Conservation (phyloP, 2,888 invertebrate species). For the Anthrax anthrax region DNA sequence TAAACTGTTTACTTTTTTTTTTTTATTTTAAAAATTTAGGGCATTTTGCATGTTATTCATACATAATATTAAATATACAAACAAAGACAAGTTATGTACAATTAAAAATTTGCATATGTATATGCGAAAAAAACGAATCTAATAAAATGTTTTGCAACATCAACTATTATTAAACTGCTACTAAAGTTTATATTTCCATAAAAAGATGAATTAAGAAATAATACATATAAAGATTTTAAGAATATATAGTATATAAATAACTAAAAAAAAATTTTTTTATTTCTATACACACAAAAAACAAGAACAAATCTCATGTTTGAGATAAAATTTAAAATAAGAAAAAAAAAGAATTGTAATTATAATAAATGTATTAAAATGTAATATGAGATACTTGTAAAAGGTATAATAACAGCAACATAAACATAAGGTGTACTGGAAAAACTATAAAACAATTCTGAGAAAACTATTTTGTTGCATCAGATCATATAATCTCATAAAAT, state of each 20-base stretch:
- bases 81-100: no score
- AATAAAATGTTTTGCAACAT: background rate
- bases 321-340: background rate
- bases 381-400: background rate
- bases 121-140: background rate
- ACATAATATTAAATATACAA: no score
- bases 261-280: background rate
- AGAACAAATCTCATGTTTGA: background rate
- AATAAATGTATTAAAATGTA: background rate
- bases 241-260: background rate
- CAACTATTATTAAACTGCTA: background rate
- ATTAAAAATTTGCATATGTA: no score
- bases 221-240: background rate
- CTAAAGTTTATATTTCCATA: background rate
- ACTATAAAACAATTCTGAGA: conserved; percentile 1
- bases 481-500: background rate
- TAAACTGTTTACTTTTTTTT: no score
- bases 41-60: no score
- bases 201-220: background rate
- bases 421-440: background rate
- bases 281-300: background rate
- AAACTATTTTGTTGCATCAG: conserved; percentile 1
- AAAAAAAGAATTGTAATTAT: background rate
- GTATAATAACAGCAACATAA: background rate
- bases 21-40: no score